These are phyloP conservation scores for Leucozona laternaria DNA, from an alignment of 2,888 invertebrate species.

Conservation along the genomic window DNA sequence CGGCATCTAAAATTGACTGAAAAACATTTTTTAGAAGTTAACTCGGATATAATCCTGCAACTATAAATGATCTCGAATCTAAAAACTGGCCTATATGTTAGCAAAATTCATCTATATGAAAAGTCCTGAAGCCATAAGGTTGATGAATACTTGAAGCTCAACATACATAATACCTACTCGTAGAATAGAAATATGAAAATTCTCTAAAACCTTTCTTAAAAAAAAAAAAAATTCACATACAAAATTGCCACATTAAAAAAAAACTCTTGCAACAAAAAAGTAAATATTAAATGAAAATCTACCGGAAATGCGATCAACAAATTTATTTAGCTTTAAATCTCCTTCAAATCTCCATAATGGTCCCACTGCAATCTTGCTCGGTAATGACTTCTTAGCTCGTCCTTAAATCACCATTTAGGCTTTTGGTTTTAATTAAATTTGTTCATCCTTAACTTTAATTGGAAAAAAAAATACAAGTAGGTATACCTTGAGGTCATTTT, in stretches of 20 bases:
- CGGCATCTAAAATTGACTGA: no score
- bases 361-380: background rate
- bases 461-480: background rate
- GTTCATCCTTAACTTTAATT: constrained; percentile 13
- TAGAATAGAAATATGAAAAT: no score
- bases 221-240: background rate
- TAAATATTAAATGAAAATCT: background rate
- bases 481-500: background rate
- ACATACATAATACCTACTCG: no score
- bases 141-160: no score
- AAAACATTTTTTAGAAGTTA: no score
- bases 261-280: background rate
- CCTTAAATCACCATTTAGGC: constrained; percentile 60
- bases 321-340: background rate
- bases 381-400: constrained; percentile 22
- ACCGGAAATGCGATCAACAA: background rate
- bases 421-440: constrained; percentile 65
- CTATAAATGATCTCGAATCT: no score
- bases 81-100: no score
- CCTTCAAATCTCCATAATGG: constrained; percentile 17
- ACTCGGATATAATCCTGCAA: no score
- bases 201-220: background rate
- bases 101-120: no score
- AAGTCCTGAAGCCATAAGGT: no score
- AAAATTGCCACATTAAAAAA: background rate